Base-by-base conservation (phyloP, 2,888 invertebrate genomes). In the Trissonchulus latispiculum region DNA sequence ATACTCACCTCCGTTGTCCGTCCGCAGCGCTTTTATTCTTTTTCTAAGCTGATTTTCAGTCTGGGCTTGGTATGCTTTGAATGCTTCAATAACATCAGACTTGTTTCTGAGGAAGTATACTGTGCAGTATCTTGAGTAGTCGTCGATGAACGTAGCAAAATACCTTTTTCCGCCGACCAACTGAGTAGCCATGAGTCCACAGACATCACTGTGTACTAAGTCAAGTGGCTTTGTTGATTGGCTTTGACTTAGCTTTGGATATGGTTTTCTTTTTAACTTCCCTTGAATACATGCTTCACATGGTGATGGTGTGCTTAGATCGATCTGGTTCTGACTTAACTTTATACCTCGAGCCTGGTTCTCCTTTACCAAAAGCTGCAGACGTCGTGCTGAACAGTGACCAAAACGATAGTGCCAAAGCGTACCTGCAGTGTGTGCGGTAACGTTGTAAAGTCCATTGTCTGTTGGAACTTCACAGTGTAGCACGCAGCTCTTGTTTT, bases 1-100 rank as follows among this genome's bases (percentile, higher is more conserved):
- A 23, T 76, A 76, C 36, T 76, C 76, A n/a, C 75, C 61, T 18
- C 75, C 76, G 23, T 69, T 75, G 32, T 76, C 75, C 31, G 31
- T 77, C 29, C 48, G 68, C 23, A 77, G 29, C 2, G 71, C 36
- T 28, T 32, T 48, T 8, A 76, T 76, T 36, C 67, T 36, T 31
- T n/a, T n/a, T 2, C 76, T 73, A 23, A 72, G 33, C 29, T 70
- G 37, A 35, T 48, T 76, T 32, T 2, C 59, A 2, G 69, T 72
- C n/a, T 31, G 8, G 2, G 76, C 76, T 48, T 76, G 31, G 61
- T 36, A 76, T 61, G 74, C 69, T 61, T 71, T 70, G 70, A 76
- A 76, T 29, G 48, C 48, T 48, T 48, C 8, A 15, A 48, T 48
- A 23, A 48, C 48, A 23, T 48, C 48, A 15, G 48, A 48, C 48